A percentile compares a stretch with the other conserved stretches of the same genome.
These are phyloP conservation scores for Abscondita cerata DNA, from an alignment of 2,888 invertebrate genomes.

Conservation along the genomic window DNA sequence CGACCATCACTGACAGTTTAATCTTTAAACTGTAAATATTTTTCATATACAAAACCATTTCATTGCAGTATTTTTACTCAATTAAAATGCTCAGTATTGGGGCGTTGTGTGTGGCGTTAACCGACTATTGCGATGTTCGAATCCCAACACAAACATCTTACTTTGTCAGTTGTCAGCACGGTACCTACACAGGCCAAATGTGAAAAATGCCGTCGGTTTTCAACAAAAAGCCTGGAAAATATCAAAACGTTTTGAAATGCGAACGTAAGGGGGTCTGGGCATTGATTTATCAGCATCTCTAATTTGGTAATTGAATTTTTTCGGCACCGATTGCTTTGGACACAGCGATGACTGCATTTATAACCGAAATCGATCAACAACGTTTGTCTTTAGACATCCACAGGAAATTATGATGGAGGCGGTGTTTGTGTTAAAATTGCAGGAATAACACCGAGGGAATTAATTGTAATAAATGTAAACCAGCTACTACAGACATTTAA, in stretches of 20 bases:
- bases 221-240: conserved; percentile 96
- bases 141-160: conserved; percentile 81
- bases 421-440: conserved; percentile 95
- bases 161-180: conserved; percentile 95
- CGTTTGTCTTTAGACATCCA: conserved; percentile 87
- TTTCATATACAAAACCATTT: no score
- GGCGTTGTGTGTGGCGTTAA: conserved; percentile 98
- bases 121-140: conserved; percentile 86
- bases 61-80: conserved; percentile 96
- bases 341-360: conserved; percentile 90
- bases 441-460: conserved; percentile 93
- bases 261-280: no score
- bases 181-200: conserved; percentile 97
- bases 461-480: conserved; percentile 92
- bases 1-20: conserved; percentile 94
- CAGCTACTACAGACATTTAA: conserved; percentile 83
- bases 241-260: conserved; percentile 86
- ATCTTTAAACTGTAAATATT: no score
- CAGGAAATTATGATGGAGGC: conserved; percentile 92
- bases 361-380: conserved; percentile 80
- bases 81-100: conserved; percentile 99
- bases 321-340: conserved; percentile 94
- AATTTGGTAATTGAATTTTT: no score
- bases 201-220: conserved; percentile 89
- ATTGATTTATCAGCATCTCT: no score